Conservation (phyloP, 2,888 invertebrate species). For the Eretmocerus hayati region DNA sequence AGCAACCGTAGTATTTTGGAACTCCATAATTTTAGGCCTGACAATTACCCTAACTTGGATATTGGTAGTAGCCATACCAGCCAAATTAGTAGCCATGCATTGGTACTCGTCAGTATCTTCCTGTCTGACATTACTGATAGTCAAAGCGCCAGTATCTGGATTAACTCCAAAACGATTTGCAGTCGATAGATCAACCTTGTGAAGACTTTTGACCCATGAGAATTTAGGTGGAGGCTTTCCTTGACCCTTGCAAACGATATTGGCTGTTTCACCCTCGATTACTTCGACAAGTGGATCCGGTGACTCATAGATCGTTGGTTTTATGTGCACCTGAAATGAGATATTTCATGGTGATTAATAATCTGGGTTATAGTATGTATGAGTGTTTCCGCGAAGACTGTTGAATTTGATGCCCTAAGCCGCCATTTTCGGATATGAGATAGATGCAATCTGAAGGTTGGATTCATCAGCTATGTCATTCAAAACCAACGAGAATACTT, state of each 20-base stretch:
- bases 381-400: too few species aligned
- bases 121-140: conserved; percentile 66
- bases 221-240: conserved; percentile 81
- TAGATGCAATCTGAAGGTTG: too few species aligned
- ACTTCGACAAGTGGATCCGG: conserved; percentile 58
- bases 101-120: conserved; percentile 75
- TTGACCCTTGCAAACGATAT: conserved; percentile 67
- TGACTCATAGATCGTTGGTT: conserved; percentile 64
- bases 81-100: conserved; percentile 73
- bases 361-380: too few species aligned
- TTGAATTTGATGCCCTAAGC: too few species aligned
- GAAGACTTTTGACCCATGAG: conserved; percentile 73
- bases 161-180: conserved; percentile 65
- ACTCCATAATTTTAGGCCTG: conserved; percentile 73
- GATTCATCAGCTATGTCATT: too few species aligned
- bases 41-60: conserved; percentile 65
- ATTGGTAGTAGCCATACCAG: conserved; percentile 63
- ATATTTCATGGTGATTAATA: not conserved
- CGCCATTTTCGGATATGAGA: too few species aligned
- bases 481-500: too few species aligned
- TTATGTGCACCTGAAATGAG: conserved; percentile 59
- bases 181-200: conserved; percentile 63
- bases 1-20: conserved; percentile 64
- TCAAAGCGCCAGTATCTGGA: conserved; percentile 62
- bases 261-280: conserved; percentile 72